A percentile compares a stretch with the other conserved stretches of the same genome.
phyloP scores from a whole-genome alignment of 2,113 vertebrate species.

The Nyctibius bracteatus region DNA sequence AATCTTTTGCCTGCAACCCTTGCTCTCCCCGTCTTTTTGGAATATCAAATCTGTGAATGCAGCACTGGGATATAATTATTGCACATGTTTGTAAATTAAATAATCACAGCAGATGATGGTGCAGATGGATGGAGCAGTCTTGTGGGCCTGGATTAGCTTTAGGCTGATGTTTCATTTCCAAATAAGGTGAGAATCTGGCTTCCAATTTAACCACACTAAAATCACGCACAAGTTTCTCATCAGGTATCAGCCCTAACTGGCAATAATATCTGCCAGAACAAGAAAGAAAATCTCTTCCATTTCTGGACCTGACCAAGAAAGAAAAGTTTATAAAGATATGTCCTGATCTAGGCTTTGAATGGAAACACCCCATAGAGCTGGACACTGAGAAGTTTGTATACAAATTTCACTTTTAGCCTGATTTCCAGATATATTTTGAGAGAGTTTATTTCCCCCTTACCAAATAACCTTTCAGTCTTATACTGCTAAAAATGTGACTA shows the following conservation, averaged over 20 bases:
- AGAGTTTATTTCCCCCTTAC: neutral
- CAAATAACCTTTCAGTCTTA: neutral
- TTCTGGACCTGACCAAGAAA: neutral
- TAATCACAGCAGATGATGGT: neutral
- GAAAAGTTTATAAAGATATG: neutral
- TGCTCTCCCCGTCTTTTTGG: neutral
- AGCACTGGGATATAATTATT: neutral
- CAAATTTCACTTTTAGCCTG: neutral
- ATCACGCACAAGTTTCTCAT: neutral
- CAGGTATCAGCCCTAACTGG: neutral
- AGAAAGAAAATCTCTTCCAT: neutral
- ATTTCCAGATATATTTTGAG: neutral
- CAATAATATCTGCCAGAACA: neutral
- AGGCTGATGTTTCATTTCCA: constrained; percentile 12
- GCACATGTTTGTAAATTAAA: constrained; percentile 15
- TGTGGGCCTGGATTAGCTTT: neutral
- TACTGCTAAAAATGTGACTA: neutral
- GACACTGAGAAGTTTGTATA: neutral
- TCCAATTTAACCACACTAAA: neutral
- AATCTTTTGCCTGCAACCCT: neutral
- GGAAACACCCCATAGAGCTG: neutral
- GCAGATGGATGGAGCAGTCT: neutral
- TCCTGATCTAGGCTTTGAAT: neutral
- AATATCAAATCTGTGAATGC: neutral
- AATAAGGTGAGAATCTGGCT: constrained; percentile 5